Conservation (phyloP, 2,888 invertebrate genomes). For the Sylvicola cinctus region DNA sequence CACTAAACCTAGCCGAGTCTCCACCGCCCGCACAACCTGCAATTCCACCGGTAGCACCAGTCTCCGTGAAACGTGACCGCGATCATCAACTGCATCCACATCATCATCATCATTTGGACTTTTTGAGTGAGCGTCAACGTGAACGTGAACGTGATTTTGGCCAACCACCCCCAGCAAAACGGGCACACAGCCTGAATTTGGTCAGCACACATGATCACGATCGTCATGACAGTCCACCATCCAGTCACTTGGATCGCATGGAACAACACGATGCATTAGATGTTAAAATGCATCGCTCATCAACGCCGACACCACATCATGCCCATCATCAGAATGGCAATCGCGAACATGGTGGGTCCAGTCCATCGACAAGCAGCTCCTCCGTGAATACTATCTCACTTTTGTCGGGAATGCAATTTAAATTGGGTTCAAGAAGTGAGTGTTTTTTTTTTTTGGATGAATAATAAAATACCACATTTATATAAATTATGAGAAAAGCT, state of each 20-base stretch:
- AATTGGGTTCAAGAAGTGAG: constrained; percentile 71
- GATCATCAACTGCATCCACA: constrained; percentile 20
- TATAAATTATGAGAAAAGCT: too few species aligned
- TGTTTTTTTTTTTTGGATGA: too few species aligned
- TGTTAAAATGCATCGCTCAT: constrained; percentile 11
- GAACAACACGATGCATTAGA: constrained; percentile 8
- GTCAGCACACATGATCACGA: constrained; percentile 19
- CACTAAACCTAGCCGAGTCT: constrained; percentile 58
- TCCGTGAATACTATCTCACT: constrained; percentile 4
- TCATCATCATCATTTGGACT: too few species aligned
- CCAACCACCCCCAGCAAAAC: constrained; percentile 41
- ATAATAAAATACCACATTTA: too few species aligned
- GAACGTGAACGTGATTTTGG: constrained; percentile 23
- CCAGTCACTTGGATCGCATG: too few species aligned
- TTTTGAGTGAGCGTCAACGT: too few species aligned
- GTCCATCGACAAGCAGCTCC: constrained; percentile 15
- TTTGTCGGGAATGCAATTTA: constrained; percentile 34
- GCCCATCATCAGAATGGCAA: too few species aligned
- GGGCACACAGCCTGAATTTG: too few species aligned
- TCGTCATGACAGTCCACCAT: constrained; percentile 14
- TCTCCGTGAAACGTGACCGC: constrained; percentile 31
- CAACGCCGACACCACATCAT: constrained; percentile 4
- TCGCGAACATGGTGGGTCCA: constrained; percentile 9
- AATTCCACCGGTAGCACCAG: constrained; percentile 22
- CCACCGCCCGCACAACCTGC: constrained; percentile 26